Base-by-base conservation (phyloP, 2,888 invertebrate genomes). In the Opisthograptis luteolata region DNA sequence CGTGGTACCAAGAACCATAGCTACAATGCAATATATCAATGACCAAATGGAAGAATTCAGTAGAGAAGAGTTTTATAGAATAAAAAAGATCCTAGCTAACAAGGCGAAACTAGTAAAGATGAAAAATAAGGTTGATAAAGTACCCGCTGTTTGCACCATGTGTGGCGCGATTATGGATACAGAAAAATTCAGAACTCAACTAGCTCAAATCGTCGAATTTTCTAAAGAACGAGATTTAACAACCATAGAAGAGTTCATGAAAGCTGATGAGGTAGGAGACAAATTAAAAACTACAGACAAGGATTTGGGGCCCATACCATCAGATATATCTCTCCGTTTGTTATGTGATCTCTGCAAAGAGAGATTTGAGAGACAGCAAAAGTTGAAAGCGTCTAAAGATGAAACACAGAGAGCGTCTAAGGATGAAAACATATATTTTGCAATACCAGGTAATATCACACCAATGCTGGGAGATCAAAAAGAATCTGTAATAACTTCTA, bases 51-150 rank as follows among this genome's bases (percentile, higher is more conserved):
- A 77, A 47, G 78, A 79, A 45, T 34, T 57, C 3, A 70, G 58
- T 0, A 68, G 78, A 58, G 75, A 78, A 30, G 70, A 77, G 4
- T 73, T 72, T 20, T 76, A 61, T 32, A 37, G 39, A 19, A 28
- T 39, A 8, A 39, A 39, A 28, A 39, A 39, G 74, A 79, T 32
- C 70, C 56, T 34, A 74, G 76, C 51, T 64, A 76, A 51, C 45
- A 78, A 1, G 76, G 73, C 58, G 36, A 71, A 28, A 19, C n/a
- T n/a, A n/a, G n/a, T n/a, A n/a, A n/a, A n/a, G n/a, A 1, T 8
- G 24, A 24, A 24, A 3, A 5, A 24, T n/a, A 6, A 2, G n/a
- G n/a, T n/a, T 24, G 2, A n/a, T 2, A 24, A 8, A 1, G 24
- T 24, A n/a, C 8, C 2, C n/a, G n/a, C 20, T 20, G 7, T 20